Evolutionary conservation across 2,113 vertebrate species (phyloP).

Genomic region (Zosterops hypoxanthus): DNA sequence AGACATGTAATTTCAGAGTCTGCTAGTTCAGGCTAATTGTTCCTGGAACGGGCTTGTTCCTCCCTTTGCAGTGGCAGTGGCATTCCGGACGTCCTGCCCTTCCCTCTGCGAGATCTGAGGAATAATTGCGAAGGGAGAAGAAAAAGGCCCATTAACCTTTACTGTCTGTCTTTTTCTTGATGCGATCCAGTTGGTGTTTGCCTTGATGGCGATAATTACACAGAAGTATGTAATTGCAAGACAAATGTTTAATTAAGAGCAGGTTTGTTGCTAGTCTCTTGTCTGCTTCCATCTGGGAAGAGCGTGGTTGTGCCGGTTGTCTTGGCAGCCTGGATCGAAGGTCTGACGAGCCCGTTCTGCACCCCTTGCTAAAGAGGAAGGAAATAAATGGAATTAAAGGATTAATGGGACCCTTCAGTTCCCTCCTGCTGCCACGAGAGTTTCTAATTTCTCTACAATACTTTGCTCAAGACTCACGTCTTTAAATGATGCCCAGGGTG

Average conservation of each 20-base stretch:
- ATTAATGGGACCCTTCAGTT: fast-evolving
- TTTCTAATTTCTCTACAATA: neutral
- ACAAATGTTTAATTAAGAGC: constrained; percentile 55
- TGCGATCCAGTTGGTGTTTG: constrained; percentile 42
- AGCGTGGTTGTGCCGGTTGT: neutral
- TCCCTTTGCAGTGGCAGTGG: neutral
- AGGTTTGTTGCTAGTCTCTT: constrained; percentile 11
- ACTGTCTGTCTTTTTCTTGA: neutral
- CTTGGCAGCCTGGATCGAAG: neutral
- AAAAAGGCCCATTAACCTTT: neutral
- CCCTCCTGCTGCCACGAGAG: neutral
- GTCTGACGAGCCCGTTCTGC: neutral
- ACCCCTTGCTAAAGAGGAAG: neutral
- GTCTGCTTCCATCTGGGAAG: constrained; percentile 37
- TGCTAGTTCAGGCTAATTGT: neutral
- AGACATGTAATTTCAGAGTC: neutral
- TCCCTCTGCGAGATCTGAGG: neutral
- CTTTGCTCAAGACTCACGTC: neutral
- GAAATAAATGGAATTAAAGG: neutral
- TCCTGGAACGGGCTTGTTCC: neutral
- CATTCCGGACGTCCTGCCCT: neutral
- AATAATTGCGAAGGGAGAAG: neutral
- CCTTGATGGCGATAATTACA: constrained; percentile 3
- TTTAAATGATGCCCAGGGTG: fast-evolving
- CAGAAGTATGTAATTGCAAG: constrained; percentile 18